Base-by-base conservation (phyloP, 2,888 invertebrate genomes). In the Dusona sp. region DNA sequence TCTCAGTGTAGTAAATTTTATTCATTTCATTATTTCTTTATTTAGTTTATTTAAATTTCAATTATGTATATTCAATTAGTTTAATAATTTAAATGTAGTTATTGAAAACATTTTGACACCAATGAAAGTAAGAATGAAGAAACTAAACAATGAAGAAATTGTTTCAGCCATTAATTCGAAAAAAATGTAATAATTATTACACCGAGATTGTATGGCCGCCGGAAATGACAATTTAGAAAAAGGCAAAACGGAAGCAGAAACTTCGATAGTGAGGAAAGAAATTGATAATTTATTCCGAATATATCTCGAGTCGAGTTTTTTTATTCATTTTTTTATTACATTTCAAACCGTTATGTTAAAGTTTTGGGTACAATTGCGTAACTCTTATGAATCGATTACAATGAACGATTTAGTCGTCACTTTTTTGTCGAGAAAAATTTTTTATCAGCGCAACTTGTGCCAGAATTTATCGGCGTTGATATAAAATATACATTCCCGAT, bases 211-310 rank as follows among this genome's bases (percentile, higher is more conserved):
- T 6, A 29, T 1, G 57, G n/a, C n/a, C n/a, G n/a, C 73, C 73
- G 73, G 54, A 74, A 74, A 74, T 57, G 11, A 38, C 13, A 3
- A 57, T 8, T 38, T 16, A 11, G 16, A 25, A 51, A 57, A 74
- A 57, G n/a, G 13, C n/a, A 25, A 1, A 25, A 22, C 36, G 42
- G 61, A 61, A n/a, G 75, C 19, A 42, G 45, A 75, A 61, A 75
- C 42, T 78, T 25, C n/a, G 36, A 48, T 48, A 33, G 64, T 54
- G 65, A 77, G 73, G 13, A 70, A 67, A 74, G 68, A 83, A 68
- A 36, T n/a, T 16, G 6, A 33, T 77, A 25, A 61, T 86, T 84
- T 78, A 13, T 86, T 80, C 83, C 64, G 61, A 86, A 78, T 36
- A 16, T 16, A 51, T 54, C n/a, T 29, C 70, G 45, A 70, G n/a